Base-by-base conservation (phyloP, 2,113 vertebrate species). In the Coryphaenoides rupestris region DNA sequence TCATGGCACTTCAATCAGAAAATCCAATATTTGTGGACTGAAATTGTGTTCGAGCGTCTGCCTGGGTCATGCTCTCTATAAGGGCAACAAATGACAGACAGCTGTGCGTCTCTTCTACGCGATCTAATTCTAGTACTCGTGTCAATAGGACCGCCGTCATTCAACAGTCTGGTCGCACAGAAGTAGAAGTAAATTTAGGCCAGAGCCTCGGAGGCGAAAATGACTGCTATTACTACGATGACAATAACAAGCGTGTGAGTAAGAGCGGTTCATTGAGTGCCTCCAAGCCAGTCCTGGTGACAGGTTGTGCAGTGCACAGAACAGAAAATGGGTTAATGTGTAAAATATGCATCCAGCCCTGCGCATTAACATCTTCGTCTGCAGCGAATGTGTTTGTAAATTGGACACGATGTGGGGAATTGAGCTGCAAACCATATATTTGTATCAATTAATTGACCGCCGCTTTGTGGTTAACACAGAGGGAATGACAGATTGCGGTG, bases 131-230 rank as follows among this genome's bases (percentile, higher is more conserved):
- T 40, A 40, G 9, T 40, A 55, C 19, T 15, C 21, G 45, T 52
- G 66, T 65, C 63, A 69, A 71, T 46, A 66, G 2, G 65, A 74
- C 69, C 66, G 49, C 50, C 67, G 52, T 73, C 45, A 4, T 64
- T 24, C 15, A 65, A 5, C 68, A 53, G 66, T 73, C 79, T 78
- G 59, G 24, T 63, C 79, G 75, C 65, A 55, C 16, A 46, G 45
- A 40, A 53, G 53, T 5, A 26, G 17, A 59, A 60, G 76, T 86
- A 81, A 77, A 81, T 87, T 85, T 89, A 85, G 81, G 82, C 19
- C 10, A 21, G 57, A 73, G 66, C 73, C 73, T 67, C 58, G 15
- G 69, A 75, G 70, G 65, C 15, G 13, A n/a, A 50, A 50, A 50
- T 16, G 47, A 50, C 47, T n/a, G 13, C 33, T 40, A 40, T 40